These are phyloP conservation scores for Acridotheres tristis DNA, from an alignment of 2,797 vertebrate genomes.

Conservation along the genomic window DNA sequence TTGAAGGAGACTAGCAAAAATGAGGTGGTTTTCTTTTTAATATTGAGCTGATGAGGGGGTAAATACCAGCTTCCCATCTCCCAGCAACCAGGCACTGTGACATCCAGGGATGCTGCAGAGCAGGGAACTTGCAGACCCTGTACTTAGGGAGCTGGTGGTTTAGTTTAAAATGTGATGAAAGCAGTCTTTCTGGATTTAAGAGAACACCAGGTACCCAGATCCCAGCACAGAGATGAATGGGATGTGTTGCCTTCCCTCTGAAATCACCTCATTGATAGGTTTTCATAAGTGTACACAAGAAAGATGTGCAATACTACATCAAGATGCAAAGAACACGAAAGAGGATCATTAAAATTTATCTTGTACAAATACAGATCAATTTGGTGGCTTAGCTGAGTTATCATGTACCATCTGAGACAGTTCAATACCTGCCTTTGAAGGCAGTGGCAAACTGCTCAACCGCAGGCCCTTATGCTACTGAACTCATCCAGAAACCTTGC, in stretches of 20 bases:
- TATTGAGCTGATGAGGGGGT: background rate
- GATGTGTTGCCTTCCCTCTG: background rate
- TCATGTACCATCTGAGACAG: background rate
- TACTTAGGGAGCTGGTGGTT: background rate
- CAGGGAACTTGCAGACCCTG: background rate
- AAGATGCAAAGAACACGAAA: background rate
- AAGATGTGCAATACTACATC: background rate
- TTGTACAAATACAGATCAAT: background rate
- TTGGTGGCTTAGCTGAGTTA: background rate
- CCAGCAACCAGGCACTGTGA: accelerated
- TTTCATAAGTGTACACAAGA: background rate
- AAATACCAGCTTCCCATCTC: background rate
- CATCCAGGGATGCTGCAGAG: background rate
- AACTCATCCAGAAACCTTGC: constrained; percentile 10
- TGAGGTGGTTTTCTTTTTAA: background rate
- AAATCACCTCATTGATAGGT: background rate
- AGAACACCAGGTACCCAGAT: background rate
- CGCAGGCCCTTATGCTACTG: background rate
- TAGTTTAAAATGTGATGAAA: background rate
- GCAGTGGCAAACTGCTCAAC: background rate
- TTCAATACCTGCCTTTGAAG: constrained; percentile 1
- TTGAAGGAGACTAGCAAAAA: background rate
- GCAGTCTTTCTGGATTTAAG: background rate
- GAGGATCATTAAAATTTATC: background rate
- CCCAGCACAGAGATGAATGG: background rate